phyloP scores from a whole-genome alignment of 2,797 vertebrate species.

The Falco columbarius region DNA sequence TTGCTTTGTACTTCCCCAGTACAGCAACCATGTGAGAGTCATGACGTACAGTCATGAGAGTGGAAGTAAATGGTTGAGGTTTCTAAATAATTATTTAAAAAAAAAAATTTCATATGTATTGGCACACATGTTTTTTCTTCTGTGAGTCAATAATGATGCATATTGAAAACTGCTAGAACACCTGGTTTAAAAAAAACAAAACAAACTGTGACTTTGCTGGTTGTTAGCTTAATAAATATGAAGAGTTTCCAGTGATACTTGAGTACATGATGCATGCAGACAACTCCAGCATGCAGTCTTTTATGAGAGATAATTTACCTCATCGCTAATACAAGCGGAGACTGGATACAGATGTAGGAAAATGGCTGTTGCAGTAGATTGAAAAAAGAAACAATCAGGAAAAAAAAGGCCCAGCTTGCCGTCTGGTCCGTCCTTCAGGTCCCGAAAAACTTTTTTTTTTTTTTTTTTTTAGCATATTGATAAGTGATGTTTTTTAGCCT shows the following conservation, averaged over 20 bases:
- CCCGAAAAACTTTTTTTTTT: neutral
- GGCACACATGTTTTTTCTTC: neutral
- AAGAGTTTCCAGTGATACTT: neutral
- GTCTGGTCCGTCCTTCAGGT: neutral
- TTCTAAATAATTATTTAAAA: neutral
- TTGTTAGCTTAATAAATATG: neutral
- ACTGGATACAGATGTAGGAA: neutral
- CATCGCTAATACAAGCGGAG: neutral
- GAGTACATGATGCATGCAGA: neutral
- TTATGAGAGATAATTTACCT: neutral
- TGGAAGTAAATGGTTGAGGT: neutral
- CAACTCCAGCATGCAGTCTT: neutral
- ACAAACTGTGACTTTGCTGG: neutral
- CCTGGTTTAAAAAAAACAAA: neutral
- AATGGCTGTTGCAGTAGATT: neutral
- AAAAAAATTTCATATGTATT: neutral
- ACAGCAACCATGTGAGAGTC: neutral
- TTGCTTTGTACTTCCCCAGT: neutral
- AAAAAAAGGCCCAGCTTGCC: neutral
- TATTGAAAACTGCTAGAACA: neutral
- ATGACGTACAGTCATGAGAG: neutral
- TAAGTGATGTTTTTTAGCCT: neutral
- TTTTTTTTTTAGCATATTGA: neutral
- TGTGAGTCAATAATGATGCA: neutral
- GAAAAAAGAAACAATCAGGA: neutral